Evolutionary conservation across 2,797 vertebrate genomes (phyloP).

Genomic region (Anguilla obscura): DNA sequence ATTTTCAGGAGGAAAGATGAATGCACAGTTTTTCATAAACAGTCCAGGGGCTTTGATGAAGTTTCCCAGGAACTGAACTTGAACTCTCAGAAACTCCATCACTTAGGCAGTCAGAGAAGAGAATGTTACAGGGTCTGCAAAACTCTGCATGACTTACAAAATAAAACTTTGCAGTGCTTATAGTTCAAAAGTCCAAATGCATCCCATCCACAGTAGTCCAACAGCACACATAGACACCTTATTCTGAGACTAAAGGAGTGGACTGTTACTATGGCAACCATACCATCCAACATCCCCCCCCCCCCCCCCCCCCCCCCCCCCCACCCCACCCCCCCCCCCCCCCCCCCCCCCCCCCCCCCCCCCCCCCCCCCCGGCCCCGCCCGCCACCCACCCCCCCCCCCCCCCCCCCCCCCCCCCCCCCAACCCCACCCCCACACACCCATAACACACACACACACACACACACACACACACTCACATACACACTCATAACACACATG

Average conservation of each 20-base stretch:
- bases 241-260: neutral
- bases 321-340: no score
- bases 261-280: neutral
- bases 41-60: neutral
- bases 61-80: neutral
- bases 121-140: neutral
- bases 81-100: neutral
- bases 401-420: neutral
- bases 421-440: no score
- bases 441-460: no score
- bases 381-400: neutral
- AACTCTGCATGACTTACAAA: neutral
- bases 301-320: neutral
- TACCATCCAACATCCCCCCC: no score
- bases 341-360: neutral
- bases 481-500: no score
- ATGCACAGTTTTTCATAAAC: neutral
- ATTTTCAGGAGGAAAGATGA: neutral
- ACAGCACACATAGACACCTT: neutral
- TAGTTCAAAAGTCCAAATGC: neutral
- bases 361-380: no score
- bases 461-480: no score
- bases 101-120: neutral
- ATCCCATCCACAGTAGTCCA: neutral
- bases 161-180: neutral